Evolutionary conservation across 2,888 invertebrate genomes (phyloP).

Genomic region (Spisula solida): DNA sequence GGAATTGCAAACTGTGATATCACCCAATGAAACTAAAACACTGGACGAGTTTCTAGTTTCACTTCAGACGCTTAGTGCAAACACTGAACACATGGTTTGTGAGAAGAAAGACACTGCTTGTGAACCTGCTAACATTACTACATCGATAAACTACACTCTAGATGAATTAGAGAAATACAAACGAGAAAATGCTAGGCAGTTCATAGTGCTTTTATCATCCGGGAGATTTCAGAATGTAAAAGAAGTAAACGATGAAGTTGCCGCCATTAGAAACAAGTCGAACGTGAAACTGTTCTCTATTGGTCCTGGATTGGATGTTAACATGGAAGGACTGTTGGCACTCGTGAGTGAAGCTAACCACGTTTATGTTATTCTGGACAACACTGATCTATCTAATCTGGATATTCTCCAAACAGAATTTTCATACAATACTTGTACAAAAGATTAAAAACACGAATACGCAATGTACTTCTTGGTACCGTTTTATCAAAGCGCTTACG

Average conservation of each 20-base stretch:
- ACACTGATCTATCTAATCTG: conserved; percentile 3
- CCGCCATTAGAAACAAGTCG: not conserved
- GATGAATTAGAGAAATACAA: not conserved
- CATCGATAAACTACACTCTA: not conserved
- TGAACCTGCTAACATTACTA: conserved; percentile 2
- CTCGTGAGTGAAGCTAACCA: conserved; percentile 30
- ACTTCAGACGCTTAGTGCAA: not conserved
- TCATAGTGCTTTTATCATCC: conserved; percentile 14
- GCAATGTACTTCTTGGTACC: not conserved
- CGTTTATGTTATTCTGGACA: conserved; percentile 20
- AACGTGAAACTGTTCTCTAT: conserved; percentile 17
- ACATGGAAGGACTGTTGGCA: conserved; percentile 28
- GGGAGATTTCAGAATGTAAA: conserved; percentile 25
- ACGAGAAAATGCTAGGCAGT: not conserved
- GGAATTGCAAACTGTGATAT: not conserved
- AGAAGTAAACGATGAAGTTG: not conserved
- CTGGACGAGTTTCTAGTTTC: not conserved
- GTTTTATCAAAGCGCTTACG: not conserved
- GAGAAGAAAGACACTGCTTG: not conserved
- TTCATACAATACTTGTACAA: conserved; percentile 29
- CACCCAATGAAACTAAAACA: not conserved
- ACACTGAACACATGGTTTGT: not conserved
- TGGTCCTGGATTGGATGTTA: conserved; percentile 25
- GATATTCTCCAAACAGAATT: conserved; percentile 38
- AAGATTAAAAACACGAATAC: not conserved